Conservation (phyloP, 2,797 vertebrate species). For the Pristis pectinata region DNA sequence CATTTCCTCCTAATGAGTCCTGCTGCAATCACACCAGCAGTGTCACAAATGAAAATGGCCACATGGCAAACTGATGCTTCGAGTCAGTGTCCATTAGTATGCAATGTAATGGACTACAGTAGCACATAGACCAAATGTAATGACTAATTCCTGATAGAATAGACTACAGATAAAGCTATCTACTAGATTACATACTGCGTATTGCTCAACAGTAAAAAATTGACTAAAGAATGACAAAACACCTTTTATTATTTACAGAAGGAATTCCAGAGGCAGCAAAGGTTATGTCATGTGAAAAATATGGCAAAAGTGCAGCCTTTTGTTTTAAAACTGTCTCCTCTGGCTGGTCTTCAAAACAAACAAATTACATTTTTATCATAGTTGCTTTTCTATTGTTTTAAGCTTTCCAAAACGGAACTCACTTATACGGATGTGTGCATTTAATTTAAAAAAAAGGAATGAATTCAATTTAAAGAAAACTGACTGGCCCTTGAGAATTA, state of each 20-base stretch:
- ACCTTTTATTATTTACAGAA: background rate
- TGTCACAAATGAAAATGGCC: background rate
- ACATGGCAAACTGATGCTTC: background rate
- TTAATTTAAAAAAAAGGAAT: background rate
- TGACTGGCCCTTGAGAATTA: background rate
- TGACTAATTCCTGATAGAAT: too few relatives aligned
- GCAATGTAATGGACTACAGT: background rate
- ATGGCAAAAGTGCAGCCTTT: background rate
- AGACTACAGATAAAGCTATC: too few relatives aligned
- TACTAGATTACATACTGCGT: background rate
- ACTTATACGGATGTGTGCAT: background rate
- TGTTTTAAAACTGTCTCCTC: background rate
- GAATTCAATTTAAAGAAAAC: background rate
- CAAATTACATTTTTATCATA: background rate
- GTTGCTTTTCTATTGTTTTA: background rate
- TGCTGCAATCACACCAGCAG: background rate
- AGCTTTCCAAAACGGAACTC: too few relatives aligned
- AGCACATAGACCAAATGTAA: background rate
- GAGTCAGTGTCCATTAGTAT: background rate
- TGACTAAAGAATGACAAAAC: background rate
- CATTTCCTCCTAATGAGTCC: background rate
- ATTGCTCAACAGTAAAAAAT: background rate
- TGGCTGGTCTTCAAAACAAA: background rate
- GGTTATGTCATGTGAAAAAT: background rate
- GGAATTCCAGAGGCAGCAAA: background rate